Percentiles rank a stretch among this genome's conserved stretches.
Conservation (phyloP, 2,797 vertebrate species). For the Threskiornis aethiopicus region DNA sequence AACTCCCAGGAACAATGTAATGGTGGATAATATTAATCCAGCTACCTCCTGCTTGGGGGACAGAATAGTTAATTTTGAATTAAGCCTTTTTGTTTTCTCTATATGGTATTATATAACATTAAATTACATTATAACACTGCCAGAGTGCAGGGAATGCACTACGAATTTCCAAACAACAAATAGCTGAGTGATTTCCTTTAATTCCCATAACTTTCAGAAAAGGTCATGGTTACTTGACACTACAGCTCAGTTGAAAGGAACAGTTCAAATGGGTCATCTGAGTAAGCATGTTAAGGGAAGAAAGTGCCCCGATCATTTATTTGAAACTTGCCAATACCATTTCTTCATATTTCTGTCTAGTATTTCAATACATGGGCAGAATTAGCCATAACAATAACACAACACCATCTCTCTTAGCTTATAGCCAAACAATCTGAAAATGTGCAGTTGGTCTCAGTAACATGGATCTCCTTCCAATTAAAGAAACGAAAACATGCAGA, state of each 20-base stretch:
- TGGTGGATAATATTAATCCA: background rate
- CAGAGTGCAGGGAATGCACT: background rate
- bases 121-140: background rate
- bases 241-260: background rate
- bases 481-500: slow-evolving; percentile 34
- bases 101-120: background rate
- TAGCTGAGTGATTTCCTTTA: background rate
- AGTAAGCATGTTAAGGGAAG: background rate
- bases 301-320: background rate
- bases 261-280: background rate
- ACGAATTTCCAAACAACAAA: slow-evolving; percentile 1
- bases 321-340: background rate
- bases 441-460: background rate
- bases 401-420: background rate
- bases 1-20: background rate
- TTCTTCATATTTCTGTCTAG: background rate
- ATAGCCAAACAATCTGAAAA: background rate
- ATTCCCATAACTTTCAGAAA: background rate
- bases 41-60: background rate
- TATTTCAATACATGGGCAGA: background rate
- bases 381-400: slow-evolving; percentile 56
- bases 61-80: background rate
- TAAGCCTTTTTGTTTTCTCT: background rate
- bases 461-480: slow-evolving; percentile 10
- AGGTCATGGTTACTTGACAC: background rate